phyloP scores from a whole-genome alignment of 2,113 vertebrate species.

The Cnemophilus loriae region DNA sequence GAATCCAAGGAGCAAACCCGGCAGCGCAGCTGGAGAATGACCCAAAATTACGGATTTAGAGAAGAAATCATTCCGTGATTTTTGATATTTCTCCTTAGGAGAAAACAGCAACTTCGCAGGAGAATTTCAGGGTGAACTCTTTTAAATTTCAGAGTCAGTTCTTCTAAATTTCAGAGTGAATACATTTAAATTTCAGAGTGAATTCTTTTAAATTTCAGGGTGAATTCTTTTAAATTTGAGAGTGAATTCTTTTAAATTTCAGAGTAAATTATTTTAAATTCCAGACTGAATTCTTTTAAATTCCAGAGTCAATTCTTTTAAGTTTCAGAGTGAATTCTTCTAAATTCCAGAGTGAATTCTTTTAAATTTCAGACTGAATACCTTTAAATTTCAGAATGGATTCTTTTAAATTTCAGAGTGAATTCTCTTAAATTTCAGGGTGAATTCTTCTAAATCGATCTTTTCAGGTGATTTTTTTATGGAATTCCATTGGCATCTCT shows the following conservation, averaged over 20 bases:
- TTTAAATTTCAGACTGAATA: not conserved
- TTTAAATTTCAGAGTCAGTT: not conserved
- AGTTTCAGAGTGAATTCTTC: not conserved
- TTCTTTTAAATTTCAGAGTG: not conserved
- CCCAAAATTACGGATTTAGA: not conserved
- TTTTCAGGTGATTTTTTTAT: not conserved
- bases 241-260: not conserved
- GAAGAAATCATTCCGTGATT: not conserved
- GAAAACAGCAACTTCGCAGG: not conserved
- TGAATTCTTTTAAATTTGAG: not conserved
- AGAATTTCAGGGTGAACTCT: not conserved
- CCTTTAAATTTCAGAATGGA: not conserved
- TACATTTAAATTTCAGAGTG: not conserved
- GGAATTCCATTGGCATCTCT: not conserved
- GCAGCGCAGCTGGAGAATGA: accelerated
- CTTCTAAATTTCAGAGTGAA: not conserved
- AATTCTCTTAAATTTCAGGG: not conserved
- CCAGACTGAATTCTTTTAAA: too few species aligned
- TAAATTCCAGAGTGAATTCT: not conserved
- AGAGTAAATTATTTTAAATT: not conserved
- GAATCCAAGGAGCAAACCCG: not conserved
- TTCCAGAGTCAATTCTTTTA: accelerated
- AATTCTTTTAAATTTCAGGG: not conserved
- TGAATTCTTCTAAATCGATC: not conserved
- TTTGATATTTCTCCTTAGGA: not conserved